A percentile compares a stretch with the other conserved stretches of the same genome.
These are phyloP conservation scores for Piscicola geometra DNA, from an alignment of 2,888 invertebrate genomes.

Conservation along the genomic window DNA sequence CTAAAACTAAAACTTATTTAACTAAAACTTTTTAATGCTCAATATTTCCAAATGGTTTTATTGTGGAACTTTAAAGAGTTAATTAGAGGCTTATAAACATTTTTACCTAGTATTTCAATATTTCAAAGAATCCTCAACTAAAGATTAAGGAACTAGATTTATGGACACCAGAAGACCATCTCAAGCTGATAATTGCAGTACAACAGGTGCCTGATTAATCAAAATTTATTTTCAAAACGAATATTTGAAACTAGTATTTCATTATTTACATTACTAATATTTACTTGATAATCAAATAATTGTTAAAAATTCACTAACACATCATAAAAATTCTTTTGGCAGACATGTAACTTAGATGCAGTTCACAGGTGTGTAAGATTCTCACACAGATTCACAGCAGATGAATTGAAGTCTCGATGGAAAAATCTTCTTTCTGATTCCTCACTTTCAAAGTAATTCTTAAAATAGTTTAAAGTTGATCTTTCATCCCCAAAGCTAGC, in stretches of 20 bases:
- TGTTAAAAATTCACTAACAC: too few relatives aligned
- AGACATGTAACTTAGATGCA: neutral
- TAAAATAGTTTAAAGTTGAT: too few relatives aligned
- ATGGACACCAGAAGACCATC: constrained; percentile 11
- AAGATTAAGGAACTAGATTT: neutral
- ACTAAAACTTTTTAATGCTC: too few relatives aligned
- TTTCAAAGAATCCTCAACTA: neutral
- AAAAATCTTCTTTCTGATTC: neutral
- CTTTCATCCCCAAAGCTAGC: too few relatives aligned
- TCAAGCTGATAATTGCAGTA: constrained; percentile 1
- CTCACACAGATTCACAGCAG: neutral
- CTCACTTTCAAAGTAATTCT: neutral
- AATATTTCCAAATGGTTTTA: too few relatives aligned
- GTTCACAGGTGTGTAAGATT: neutral
- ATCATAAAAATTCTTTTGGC: too few relatives aligned
- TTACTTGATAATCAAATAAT: neutral
- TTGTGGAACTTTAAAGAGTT: too few relatives aligned
- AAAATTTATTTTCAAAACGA: too few relatives aligned
- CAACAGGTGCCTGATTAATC: neutral
- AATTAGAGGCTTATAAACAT: too few relatives aligned
- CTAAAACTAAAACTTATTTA: too few relatives aligned
- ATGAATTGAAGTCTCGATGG: neutral
- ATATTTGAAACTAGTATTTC: neutral
- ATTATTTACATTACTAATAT: neutral
- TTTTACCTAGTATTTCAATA: too few relatives aligned